These are phyloP conservation scores for Ptychodera flava DNA, from an alignment of 35 echinoderm and acorn worm species.

Conservation along the genomic window DNA sequence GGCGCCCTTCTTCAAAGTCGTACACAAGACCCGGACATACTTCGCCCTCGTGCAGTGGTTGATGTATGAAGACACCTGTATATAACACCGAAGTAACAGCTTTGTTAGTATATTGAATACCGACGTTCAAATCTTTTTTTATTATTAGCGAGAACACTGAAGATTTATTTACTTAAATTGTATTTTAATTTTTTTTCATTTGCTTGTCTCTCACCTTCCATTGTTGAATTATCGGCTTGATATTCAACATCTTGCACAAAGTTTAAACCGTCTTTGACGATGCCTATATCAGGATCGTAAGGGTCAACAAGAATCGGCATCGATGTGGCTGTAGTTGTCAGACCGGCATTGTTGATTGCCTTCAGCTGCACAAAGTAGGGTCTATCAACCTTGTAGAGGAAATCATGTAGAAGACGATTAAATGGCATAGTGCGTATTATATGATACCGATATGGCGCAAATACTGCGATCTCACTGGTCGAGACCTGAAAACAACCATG, in stretches of 20 bases:
- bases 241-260: slow-evolving; percentile 18
- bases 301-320: slow-evolving; percentile 28
- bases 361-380: slow-evolving; percentile 38
- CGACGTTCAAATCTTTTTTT: too few species aligned
- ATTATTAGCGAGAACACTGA: background rate
- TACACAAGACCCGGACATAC: slow-evolving; percentile 1
- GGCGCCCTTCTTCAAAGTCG: background rate
- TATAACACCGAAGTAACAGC: background rate
- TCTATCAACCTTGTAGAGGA: background rate
- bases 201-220: background rate
- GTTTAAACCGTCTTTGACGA: slow-evolving; percentile 33
- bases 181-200: background rate
- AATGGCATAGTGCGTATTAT: background rate
- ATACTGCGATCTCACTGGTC: too few species aligned
- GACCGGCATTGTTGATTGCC: slow-evolving; percentile 18
- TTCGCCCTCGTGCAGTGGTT: slow-evolving; percentile 4
- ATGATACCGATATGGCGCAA: too few species aligned
- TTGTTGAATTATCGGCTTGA: background rate
- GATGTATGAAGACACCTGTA: slow-evolving; percentile 27
- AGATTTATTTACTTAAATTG: background rate
- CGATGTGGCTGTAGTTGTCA: background rate
- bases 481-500: too few species aligned
- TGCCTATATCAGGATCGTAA: slow-evolving; percentile 9
- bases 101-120: background rate
- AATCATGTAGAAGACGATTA: background rate